Evolutionary conservation across 2,888 invertebrate genomes (phyloP).

Genomic region (Oligia strigilis): DNA sequence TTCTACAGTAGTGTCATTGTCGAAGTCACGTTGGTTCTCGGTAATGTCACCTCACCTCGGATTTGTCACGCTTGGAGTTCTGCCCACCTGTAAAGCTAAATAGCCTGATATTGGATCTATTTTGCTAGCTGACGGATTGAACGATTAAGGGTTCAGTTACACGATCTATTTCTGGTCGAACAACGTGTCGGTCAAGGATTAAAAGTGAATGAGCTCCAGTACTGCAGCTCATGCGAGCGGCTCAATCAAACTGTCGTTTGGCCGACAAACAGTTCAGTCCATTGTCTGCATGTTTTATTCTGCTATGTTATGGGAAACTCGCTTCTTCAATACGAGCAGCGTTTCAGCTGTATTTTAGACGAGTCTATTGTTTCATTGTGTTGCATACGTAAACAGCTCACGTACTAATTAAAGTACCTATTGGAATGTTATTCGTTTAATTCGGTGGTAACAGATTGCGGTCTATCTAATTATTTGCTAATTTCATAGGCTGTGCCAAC

Average conservation of each 20-base stretch:
- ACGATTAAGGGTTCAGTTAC: slow-evolving; percentile 40
- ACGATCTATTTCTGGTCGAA: slow-evolving; percentile 41
- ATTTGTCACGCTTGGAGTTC: slow-evolving; percentile 57
- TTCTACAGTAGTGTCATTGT: slow-evolving; percentile 49
- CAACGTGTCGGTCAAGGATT: slow-evolving; percentile 57
- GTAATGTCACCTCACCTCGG: slow-evolving; percentile 35
- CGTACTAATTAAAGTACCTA: slow-evolving; percentile 49
- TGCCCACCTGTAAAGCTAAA: slow-evolving; percentile 58
- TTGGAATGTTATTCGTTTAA: slow-evolving; percentile 60
- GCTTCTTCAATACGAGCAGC: background rate
- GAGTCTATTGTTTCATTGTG: slow-evolving; percentile 30
- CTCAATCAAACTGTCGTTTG: slow-evolving; percentile 51
- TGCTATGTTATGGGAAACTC: slow-evolving; percentile 20
- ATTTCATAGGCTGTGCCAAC: slow-evolving; percentile 69
- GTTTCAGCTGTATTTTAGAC: slow-evolving; percentile 4
- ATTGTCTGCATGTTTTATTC: slow-evolving; percentile 31
- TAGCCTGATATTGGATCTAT: slow-evolving; percentile 54
- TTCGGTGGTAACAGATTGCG: slow-evolving; percentile 68
- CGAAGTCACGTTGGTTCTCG: slow-evolving; percentile 25
- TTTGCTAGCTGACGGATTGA: slow-evolving; percentile 50
- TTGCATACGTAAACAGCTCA: slow-evolving; percentile 33
- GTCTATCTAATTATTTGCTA: slow-evolving; percentile 71
- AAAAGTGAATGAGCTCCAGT: slow-evolving; percentile 39
- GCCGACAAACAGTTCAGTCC: slow-evolving; percentile 38
- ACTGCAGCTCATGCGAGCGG: slow-evolving; percentile 27